A percentile compares a stretch with the other conserved stretches of the same genome.
Evolutionary conservation across 2,888 invertebrate genomes (phyloP).

Genomic region (Amblyjoppa proteus): DNA sequence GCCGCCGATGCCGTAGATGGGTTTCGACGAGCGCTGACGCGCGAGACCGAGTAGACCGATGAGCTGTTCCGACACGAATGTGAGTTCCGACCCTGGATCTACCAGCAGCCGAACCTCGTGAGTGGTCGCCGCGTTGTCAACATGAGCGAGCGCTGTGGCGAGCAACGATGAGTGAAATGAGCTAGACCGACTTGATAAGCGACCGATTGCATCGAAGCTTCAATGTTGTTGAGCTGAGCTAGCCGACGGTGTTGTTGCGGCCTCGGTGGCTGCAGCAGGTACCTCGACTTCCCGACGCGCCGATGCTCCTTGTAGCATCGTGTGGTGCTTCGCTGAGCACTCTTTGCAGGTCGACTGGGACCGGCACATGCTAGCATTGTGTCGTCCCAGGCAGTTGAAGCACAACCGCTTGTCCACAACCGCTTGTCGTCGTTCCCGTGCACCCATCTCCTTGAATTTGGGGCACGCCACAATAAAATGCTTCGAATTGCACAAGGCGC

Average conservation of each 20-base stretch:
- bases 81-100: conserved; percentile 59
- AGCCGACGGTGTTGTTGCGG: not conserved
- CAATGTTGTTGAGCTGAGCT: not conserved
- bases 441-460: not conserved
- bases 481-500: conserved; percentile 17
- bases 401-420: conserved; percentile 10
- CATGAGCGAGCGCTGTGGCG: conserved; percentile 13
- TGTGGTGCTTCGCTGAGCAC: conserved; percentile 31
- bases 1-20: conserved; percentile 54
- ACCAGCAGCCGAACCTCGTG: conserved; percentile 45
- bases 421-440: not conserved
- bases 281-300: not conserved
- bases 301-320: conserved; percentile 33
- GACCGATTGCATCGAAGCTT: conserved; percentile 1
- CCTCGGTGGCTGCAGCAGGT: too few species aligned
- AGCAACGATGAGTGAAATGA: conserved; percentile 9
- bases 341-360: not conserved
- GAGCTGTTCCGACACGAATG: conserved; percentile 53
- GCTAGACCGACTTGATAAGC: not conserved
- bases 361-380: not conserved
- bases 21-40: conserved; percentile 3
- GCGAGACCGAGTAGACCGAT: conserved; percentile 15
- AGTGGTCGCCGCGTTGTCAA: too few species aligned
- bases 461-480: conserved; percentile 48
- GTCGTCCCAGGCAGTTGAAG: conserved; percentile 59